These are phyloP conservation scores for Aplidium turbinatum DNA, from an alignment of 23 tunicate species.

Conservation along the genomic window DNA sequence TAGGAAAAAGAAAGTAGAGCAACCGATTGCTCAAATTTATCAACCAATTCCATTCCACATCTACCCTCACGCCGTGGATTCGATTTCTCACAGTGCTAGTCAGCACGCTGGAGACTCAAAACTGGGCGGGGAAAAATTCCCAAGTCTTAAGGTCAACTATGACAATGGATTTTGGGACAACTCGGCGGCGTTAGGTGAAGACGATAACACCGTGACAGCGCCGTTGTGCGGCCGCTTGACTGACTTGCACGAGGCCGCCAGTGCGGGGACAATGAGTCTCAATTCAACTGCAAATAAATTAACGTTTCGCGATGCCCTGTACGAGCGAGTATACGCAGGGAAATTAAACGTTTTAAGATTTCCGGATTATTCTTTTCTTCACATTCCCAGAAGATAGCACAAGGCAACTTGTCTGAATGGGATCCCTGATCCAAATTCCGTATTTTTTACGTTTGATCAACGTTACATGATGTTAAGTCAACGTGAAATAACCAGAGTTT, in stretches of 20 bases:
- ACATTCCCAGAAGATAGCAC: slow-evolving; percentile 36
- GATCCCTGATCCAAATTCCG: too few species aligned
- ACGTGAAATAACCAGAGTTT: too few species aligned
- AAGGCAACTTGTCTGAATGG: too few species aligned
- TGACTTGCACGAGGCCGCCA: slow-evolving; percentile 6
- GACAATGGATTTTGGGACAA: slow-evolving; percentile 60
- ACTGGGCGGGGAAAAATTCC: slow-evolving; percentile 18
- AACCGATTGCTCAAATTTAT: slow-evolving; percentile 28
- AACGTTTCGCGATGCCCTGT: slow-evolving; percentile 22
- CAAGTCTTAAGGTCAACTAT: background rate
- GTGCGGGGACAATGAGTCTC: slow-evolving; percentile 1
- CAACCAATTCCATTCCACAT: slow-evolving; percentile 66
- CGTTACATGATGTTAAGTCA: too few species aligned
- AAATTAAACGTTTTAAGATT: slow-evolving; percentile 21
- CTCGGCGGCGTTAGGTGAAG: slow-evolving; percentile 22
- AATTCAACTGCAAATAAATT: background rate
- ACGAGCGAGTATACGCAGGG: slow-evolving; percentile 39
- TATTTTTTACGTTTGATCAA: too few species aligned
- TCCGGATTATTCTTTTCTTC: slow-evolving; percentile 44
- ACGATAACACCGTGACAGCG: slow-evolving; percentile 41
- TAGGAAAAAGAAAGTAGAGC: background rate
- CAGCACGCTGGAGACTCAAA: background rate
- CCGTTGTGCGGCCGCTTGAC: slow-evolving; percentile 51
- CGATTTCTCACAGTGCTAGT: slow-evolving; percentile 21
- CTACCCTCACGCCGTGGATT: slow-evolving; percentile 21